Percentiles rank a stretch among this genome's conserved stretches.
Conservation (phyloP, 2,113 vertebrate species). For the Plecotus auritus region DNA sequence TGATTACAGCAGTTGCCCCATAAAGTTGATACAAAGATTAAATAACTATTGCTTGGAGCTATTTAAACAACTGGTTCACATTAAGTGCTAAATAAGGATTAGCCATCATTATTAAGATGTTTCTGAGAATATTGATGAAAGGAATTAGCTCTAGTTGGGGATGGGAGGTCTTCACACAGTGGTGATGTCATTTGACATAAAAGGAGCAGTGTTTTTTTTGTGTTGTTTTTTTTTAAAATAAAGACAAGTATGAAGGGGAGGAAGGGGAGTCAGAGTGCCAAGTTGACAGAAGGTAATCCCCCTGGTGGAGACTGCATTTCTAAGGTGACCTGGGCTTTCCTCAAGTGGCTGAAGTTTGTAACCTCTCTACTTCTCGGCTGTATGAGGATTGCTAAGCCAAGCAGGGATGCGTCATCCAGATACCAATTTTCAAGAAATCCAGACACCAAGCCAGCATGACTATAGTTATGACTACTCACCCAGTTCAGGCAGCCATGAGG, state of each 20-base stretch:
- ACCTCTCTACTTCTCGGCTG: neutral
- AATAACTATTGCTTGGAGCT: neutral
- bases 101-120: neutral
- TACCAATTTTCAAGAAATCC: neutral
- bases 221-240: neutral
- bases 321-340: neutral
- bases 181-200: neutral
- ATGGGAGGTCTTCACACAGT: neutral
- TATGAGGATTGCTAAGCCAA: neutral
- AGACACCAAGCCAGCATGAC: neutral
- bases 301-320: neutral
- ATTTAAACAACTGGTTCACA: neutral
- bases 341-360: neutral
- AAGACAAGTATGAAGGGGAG: neutral
- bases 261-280: neutral
- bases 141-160: neutral
- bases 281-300: neutral
- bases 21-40: neutral
- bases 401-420: neutral
- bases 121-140: neutral
- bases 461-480: neutral
- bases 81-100: neutral
- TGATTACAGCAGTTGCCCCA: neutral
- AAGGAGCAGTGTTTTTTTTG: neutral
- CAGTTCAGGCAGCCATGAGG: neutral